A percentile compares a stretch with the other conserved stretches of the same genome.
Conservation (phyloP, 2,888 invertebrate species). For the Eucera pruinosa region DNA sequence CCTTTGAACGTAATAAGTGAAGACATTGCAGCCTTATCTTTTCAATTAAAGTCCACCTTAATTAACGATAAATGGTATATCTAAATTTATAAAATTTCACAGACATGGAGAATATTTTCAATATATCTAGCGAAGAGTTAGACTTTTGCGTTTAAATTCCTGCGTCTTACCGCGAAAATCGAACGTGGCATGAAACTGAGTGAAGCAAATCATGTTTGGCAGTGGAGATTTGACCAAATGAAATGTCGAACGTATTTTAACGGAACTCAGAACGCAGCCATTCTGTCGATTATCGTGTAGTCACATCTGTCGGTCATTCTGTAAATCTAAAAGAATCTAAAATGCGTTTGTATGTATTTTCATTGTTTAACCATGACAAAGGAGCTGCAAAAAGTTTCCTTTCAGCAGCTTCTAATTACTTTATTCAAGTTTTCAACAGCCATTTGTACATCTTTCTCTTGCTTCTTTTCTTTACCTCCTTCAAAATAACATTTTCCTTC, state of each 20-base stretch:
- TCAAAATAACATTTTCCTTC: constrained; percentile 27
- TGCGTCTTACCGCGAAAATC: background rate
- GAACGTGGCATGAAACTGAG: constrained; percentile 7
- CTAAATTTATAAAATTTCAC: no score
- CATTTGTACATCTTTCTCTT: no score
- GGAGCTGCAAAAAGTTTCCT: background rate
- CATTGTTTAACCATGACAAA: background rate
- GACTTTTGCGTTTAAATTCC: background rate
- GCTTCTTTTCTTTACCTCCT: background rate
- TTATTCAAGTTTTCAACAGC: no score
- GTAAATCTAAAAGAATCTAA: background rate
- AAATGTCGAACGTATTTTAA: constrained; percentile 8
- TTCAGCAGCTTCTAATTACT: background rate
- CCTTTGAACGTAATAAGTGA: no score
- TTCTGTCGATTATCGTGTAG: background rate
- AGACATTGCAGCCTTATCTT: no score
- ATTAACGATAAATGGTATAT: no score
- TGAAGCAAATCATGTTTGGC: constrained; percentile 13
- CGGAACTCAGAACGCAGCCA: background rate
- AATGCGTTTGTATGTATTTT: background rate
- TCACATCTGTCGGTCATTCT: background rate
- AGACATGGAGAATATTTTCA: background rate
- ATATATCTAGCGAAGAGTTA: background rate
- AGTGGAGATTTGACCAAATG: constrained; percentile 23
- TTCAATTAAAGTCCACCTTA: no score